Evolutionary conservation across 2,888 invertebrate species (phyloP), one percentile per base, ranked within the genome.

Genomic region (Mylabris sibirica): DNA sequence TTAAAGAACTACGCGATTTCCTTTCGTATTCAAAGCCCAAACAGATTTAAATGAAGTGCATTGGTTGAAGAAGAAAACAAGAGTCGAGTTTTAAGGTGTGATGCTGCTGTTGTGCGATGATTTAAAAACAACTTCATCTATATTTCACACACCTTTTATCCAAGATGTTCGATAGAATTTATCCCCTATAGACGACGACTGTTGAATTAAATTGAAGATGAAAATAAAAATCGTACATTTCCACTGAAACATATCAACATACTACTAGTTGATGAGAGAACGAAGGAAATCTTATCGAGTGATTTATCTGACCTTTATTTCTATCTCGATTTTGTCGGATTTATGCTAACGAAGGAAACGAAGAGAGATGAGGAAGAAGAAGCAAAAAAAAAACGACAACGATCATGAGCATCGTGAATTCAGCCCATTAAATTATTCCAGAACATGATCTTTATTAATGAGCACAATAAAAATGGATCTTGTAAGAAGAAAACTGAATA

Each of bases 381-480:
- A 17, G n/a, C 3, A 20, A 20, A 24, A 57, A 57, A 57, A 24
- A 24, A 72, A 73, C 73, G 71, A 74, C 69, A 66, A 66, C 69
- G 66, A 66, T 69, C 69, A 69, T 69, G 66, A 69, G 49, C 69
- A 75, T 78, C 57, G 24, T 22, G 64, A 67, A 63, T 41, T 65
- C 59, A 65, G 67, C 22, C 70, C 81, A 78, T 82, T 82, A 82
- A 82, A 82, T 82, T 82, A 81, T 82, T 82, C 82, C 81, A 76
- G 79, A 77, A 79, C 80, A 79, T 81, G 81, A 78, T 77, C 79
- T 79, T 77, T 78, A 80, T 80, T 81, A 81, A 81, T 79, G 80
- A 79, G 77, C 75, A 77, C 79, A 77, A 78, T 77, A 75, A 77
- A 74, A 69, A 69, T 72, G 77, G 68, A 66, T 24, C 72, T 74